Evolutionary conservation across 2,113 vertebrate species (phyloP), one percentile per base, ranked within the genome.

Genomic region (Podilymbus podiceps): DNA sequence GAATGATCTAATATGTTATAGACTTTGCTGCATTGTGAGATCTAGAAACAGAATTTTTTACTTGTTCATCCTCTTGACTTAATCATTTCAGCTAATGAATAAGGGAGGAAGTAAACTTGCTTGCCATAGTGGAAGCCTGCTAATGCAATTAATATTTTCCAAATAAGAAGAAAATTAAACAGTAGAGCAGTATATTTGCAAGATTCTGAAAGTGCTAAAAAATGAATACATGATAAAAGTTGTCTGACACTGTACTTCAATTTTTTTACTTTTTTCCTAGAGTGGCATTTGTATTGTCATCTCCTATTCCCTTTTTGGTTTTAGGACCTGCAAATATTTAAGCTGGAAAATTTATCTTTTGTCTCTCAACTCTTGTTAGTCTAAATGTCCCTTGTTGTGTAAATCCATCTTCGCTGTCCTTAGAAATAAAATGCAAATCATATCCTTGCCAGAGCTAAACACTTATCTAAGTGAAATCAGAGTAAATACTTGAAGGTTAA

Each of bases 381-480:
- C 79, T 84, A 68, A 31, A 93, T 42, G 42, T 87, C 56, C 97
- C 83, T 44, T 79, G 53, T 91, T 93, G 63, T 96, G 59, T 11
- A 68, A 96, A 90, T 96, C 85, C n/a, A 13, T 86, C 93, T 92
- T 97, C 92, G 52, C 82, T 96, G n/a, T 97, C 86, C 92, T 93
- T 95, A 95, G 71, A 96, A 97, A 96, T 95, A 95, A 97, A 97
- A 98, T 97, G 96, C 93, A 98, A 97, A 97, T 97, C 85, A 83
- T 89, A 85, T 91, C 75, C 89, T 96, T 97, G 55, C 78, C 78
- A 91, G 84, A 92, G 74, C 92, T 94, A 83, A 97, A 94, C 44
- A 88, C 75, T 95, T 97, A 93, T 16, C 59, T 89, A 88, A 80
- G 67, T 79, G 84, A 97, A 98, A 97, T 96, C 87, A 80, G 87